These are phyloP conservation scores for Prorops nasuta DNA, from an alignment of 1,140 invertebrate genomes.

Conservation along the genomic window DNA sequence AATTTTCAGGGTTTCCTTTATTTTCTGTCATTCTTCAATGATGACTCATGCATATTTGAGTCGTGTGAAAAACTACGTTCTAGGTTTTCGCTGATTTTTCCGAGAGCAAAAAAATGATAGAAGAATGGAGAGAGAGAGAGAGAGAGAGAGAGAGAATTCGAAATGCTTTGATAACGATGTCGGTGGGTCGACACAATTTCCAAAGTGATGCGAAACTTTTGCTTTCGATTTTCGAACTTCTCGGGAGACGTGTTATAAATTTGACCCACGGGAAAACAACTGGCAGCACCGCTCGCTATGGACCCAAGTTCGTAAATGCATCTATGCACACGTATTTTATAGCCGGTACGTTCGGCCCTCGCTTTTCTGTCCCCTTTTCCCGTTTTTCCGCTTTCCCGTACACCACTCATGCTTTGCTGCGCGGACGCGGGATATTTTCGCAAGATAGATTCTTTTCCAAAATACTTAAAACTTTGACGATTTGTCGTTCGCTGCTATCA, in stretches of 20 bases:
- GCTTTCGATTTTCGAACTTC: slow-evolving; percentile 23
- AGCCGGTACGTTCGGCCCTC: slow-evolving; percentile 25
- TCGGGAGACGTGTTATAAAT: slow-evolving; percentile 34
- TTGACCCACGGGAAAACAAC: slow-evolving; percentile 19
- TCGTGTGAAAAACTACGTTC: too few species aligned
- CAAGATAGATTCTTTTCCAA: slow-evolving; percentile 34
- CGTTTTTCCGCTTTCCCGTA: slow-evolving; percentile 4
- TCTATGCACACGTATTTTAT: slow-evolving; percentile 45
- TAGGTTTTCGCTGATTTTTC: neutral
- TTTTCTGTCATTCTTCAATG: too few species aligned
- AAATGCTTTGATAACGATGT: too few species aligned
- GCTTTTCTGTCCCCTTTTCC: neutral
- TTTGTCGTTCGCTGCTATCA: slow-evolving; percentile 31
- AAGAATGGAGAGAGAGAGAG: neutral
- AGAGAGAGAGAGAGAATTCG: neutral
- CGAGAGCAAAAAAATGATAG: neutral
- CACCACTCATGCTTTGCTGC: neutral
- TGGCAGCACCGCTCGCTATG: neutral
- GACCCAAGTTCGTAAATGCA: slow-evolving; percentile 34
- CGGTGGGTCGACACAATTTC: too few species aligned
- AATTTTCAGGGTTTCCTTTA: too few species aligned
- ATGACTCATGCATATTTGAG: too few species aligned
- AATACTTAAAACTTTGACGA: slow-evolving; percentile 47
- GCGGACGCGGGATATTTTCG: slow-evolving; percentile 27
- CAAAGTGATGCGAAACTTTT: slow-evolving; percentile 11